Conservation (phyloP, 2,113 vertebrate genomes). For the Paedocypris sp. region DNA sequence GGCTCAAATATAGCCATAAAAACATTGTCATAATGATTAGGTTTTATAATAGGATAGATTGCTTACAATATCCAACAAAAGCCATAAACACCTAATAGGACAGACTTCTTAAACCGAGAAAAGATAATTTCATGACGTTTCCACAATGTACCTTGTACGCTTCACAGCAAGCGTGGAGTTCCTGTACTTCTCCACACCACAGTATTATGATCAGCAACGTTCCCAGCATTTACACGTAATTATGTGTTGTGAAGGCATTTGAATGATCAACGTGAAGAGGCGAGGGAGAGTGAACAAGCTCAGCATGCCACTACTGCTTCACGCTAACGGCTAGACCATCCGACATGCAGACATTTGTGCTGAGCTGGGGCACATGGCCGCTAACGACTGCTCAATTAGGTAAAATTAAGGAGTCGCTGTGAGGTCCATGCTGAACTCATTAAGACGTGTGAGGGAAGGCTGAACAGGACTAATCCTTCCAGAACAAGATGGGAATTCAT, state of each 20-base stretch:
- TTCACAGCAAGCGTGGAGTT: too few relatives aligned
- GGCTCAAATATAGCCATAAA: too few relatives aligned
- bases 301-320: conserved; percentile 42
- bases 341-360: conserved; percentile 20
- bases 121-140: too few relatives aligned
- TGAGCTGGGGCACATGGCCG: conserved; percentile 46
- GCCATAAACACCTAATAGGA: too few relatives aligned
- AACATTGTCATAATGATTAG: too few relatives aligned
- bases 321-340: conserved; percentile 44
- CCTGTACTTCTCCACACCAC: conserved; percentile 51
- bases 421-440: conserved; percentile 59
- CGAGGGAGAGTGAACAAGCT: conserved; percentile 57
- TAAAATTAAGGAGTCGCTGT: conserved; percentile 58
- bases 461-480: conserved; percentile 47
- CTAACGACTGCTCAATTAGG: conserved; percentile 63
- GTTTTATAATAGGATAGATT: too few relatives aligned
- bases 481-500: conserved; percentile 37
- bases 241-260: conserved; percentile 65
- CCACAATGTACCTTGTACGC: too few relatives aligned
- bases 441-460: conserved; percentile 48
- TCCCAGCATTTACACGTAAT: conserved; percentile 54
- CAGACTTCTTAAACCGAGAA: too few relatives aligned
- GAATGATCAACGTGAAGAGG: conserved; percentile 56
- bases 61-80: too few relatives aligned
- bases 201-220: conserved; percentile 50